phyloP scores from a whole-genome alignment of 1,140 invertebrate genomes.

The Drosophila pachea region DNA sequence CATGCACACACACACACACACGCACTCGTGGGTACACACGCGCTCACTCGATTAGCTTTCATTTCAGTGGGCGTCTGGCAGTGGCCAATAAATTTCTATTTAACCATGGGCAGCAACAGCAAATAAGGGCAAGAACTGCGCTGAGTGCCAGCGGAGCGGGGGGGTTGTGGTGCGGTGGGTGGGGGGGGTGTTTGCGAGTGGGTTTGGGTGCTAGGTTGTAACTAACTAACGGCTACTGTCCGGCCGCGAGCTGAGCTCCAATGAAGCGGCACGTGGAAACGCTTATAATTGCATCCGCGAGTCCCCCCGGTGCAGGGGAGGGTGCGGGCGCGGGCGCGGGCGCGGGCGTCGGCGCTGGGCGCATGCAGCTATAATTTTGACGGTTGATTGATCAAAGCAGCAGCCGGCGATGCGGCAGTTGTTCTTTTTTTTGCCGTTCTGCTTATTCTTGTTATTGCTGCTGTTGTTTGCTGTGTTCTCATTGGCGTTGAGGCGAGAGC shows the following conservation, averaged over 20 bases:
- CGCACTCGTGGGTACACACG: slow-evolving; percentile 10
- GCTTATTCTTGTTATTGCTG: slow-evolving; percentile 12
- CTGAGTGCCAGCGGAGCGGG: not conserved
- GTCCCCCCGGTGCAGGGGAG: slow-evolving; percentile 19
- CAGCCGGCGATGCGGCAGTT: slow-evolving; percentile 38
- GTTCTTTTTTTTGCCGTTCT: slow-evolving; percentile 15
- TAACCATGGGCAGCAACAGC: slow-evolving; percentile 54
- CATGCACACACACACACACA: not conserved
- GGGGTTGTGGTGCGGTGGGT: not conserved
- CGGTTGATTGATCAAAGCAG: slow-evolving; percentile 75
- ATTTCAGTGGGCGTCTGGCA: slow-evolving; percentile 60
- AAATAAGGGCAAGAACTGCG: slow-evolving; percentile 6
- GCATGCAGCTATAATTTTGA: slow-evolving; percentile 70
- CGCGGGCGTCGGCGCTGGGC: slow-evolving; percentile 48
- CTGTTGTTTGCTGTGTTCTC: slow-evolving; percentile 36
- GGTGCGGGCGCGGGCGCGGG: slow-evolving; percentile 48
- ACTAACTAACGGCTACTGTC: slow-evolving; percentile 46
- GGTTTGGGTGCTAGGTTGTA: not conserved
- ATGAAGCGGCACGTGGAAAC: slow-evolving; percentile 76
- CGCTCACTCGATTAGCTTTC: slow-evolving; percentile 46
- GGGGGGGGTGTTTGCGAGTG: slow-evolving; percentile 4
- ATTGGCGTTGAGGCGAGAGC: slow-evolving; percentile 35
- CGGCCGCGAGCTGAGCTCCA: slow-evolving; percentile 44
- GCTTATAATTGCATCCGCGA: slow-evolving; percentile 75
- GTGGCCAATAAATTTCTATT: slow-evolving; percentile 77